Conservation (phyloP, 2,797 vertebrate species). For the Podarcis lilfordi region DNA sequence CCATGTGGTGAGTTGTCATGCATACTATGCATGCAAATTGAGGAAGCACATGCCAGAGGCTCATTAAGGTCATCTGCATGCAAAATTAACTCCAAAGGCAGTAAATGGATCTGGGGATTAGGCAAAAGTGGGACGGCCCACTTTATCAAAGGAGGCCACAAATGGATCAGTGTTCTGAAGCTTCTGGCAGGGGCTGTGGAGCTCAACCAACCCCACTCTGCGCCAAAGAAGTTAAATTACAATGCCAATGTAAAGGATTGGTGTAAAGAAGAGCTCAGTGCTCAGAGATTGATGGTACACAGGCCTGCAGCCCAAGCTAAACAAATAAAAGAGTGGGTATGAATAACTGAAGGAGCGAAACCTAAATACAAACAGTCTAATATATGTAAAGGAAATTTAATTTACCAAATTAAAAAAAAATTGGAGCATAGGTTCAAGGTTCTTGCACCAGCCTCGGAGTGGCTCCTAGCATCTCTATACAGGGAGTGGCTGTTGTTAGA, state of each 20-base stretch:
- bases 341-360: neutral
- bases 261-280: neutral
- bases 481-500: too few species aligned
- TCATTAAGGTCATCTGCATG: constrained; percentile 40
- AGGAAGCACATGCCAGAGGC: neutral
- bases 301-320: neutral
- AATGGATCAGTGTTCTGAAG: neutral
- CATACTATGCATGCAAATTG: neutral
- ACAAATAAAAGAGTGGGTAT: neutral
- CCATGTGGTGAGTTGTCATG: neutral
- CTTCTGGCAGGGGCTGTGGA: neutral
- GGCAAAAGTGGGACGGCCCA: neutral
- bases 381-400: neutral
- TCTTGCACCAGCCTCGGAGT: too few species aligned
- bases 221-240: neutral
- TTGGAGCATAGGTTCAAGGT: too few species aligned
- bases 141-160: constrained; percentile 3
- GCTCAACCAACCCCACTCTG: neutral
- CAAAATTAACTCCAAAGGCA: constrained; percentile 2
- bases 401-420: neutral
- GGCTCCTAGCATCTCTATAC: too few species aligned
- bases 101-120: constrained; percentile 34
- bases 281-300: neutral
- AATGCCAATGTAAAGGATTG: neutral
- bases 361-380: neutral